Conservation (phyloP, 1,140 invertebrate species). For the Episyrphus balteatus region DNA sequence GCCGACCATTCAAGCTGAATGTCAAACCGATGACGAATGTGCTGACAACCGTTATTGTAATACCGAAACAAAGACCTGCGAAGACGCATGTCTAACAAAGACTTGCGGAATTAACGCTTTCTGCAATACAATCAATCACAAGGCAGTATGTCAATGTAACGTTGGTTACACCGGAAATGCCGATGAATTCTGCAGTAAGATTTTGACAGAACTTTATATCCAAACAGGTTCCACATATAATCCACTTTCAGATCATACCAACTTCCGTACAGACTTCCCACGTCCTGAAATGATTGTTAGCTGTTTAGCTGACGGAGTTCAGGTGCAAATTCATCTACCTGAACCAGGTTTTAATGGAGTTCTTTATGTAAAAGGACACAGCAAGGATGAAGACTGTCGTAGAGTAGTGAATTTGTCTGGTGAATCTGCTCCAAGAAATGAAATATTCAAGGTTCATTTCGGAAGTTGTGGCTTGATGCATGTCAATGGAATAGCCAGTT, state of each 20-base stretch:
- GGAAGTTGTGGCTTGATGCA: slow-evolving; percentile 85
- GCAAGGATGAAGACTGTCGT: slow-evolving; percentile 82
- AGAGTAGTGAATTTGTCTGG: slow-evolving; percentile 61
- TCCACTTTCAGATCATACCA: slow-evolving; percentile 13
- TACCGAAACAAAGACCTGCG: slow-evolving; percentile 52
- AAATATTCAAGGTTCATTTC: slow-evolving; percentile 85
- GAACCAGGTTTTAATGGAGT: slow-evolving; percentile 79
- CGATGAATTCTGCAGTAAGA: slow-evolving; percentile 54
- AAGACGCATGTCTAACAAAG: slow-evolving; percentile 60
- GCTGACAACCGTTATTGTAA: slow-evolving; percentile 65
- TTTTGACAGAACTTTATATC: slow-evolving; percentile 2
- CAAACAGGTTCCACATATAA: slow-evolving; percentile 26
- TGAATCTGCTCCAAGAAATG: slow-evolving; percentile 52
- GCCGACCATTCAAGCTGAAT: slow-evolving; percentile 46
- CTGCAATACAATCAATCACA: slow-evolving; percentile 68
- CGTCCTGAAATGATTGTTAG: slow-evolving; percentile 74
- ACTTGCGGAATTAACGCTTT: slow-evolving; percentile 65
- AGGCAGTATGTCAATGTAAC: slow-evolving; percentile 69
- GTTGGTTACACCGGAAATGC: slow-evolving; percentile 71
- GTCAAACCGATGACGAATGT: slow-evolving; percentile 63
- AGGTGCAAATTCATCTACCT: slow-evolving; percentile 71
- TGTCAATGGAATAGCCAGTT: slow-evolving; percentile 82
- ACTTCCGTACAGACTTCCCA: slow-evolving; percentile 68
- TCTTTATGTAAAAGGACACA: slow-evolving; percentile 87
- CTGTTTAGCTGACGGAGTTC: slow-evolving; percentile 83